phyloP scores from a whole-genome alignment of 2,113 vertebrate genomes.

The Ictalurus furcatus region DNA sequence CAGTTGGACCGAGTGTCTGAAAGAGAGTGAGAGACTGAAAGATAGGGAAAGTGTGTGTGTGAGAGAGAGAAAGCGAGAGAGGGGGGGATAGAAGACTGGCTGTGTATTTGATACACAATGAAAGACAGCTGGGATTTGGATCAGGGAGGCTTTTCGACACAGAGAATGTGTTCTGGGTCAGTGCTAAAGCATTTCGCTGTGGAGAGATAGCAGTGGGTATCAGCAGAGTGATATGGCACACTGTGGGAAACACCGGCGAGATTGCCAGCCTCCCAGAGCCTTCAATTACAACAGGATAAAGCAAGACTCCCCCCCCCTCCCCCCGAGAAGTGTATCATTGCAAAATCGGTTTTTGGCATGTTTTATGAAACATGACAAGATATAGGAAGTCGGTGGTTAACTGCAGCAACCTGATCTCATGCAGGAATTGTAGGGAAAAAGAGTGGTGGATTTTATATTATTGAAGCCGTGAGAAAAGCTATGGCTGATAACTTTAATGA shows the following conservation, averaged over 20 bases:
- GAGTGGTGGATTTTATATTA: not conserved
- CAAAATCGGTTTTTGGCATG: conserved; percentile 3
- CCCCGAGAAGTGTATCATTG: not conserved
- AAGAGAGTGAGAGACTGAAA: not conserved
- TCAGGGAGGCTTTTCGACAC: conserved; percentile 51
- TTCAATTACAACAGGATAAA: conserved; percentile 55
- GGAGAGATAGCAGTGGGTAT: conserved; percentile 53
- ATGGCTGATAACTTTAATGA: not conserved
- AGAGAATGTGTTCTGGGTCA: conserved; percentile 58
- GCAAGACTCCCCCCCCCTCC: not conserved
- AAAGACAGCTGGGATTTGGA: conserved; percentile 57
- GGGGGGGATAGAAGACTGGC: conserved; percentile 30
- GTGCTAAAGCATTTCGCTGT: conserved; percentile 52
- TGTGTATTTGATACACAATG: conserved; percentile 47
- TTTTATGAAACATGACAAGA: conserved; percentile 18
- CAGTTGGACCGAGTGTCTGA: not conserved
- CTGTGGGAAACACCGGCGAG: conserved; percentile 53
- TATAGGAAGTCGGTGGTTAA: not conserved
- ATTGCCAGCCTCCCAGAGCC: conserved; percentile 52
- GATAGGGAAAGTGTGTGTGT: not conserved
- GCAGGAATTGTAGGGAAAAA: not conserved
- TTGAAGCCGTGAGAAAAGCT: not conserved
- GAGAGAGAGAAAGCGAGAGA: not conserved
- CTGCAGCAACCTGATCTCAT: not conserved
- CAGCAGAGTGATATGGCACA: conserved; percentile 53